These are phyloP conservation scores for Scaptomyza montana DNA, from an alignment of 1,140 invertebrate genomes.

Conservation along the genomic window DNA sequence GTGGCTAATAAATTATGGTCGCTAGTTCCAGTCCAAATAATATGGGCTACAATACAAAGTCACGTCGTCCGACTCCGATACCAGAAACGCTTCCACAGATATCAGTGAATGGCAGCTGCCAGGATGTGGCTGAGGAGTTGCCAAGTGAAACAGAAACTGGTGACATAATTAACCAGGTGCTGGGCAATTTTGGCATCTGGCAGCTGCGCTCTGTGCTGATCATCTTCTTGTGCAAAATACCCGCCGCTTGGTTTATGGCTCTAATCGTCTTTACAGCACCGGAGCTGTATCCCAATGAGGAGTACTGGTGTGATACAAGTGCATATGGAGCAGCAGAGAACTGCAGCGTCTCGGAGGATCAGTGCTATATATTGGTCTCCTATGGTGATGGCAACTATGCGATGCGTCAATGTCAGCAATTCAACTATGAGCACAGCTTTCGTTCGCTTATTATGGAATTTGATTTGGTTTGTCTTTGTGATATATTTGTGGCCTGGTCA, in stretches of 20 bases:
- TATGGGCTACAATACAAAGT: conserved; percentile 17
- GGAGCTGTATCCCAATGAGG: conserved; percentile 66
- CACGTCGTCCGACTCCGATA: conserved; percentile 35
- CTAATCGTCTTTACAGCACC: conserved; percentile 82
- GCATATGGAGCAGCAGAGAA: conserved; percentile 32
- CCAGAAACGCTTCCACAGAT: conserved; percentile 30
- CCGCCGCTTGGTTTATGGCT: conserved; percentile 84
- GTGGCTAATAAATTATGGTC: conserved; percentile 57
- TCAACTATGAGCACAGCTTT: conserved; percentile 61
- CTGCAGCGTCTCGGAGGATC: conserved; percentile 54
- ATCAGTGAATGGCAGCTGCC: conserved; percentile 14
- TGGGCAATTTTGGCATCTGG: conserved; percentile 83
- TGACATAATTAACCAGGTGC: conserved; percentile 69
- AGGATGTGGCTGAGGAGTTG: conserved; percentile 22
- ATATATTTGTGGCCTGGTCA: conserved; percentile 84
- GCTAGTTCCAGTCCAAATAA: conserved; percentile 1
- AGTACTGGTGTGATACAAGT: conserved; percentile 63
- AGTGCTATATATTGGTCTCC: conserved; percentile 68
- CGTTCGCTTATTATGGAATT: conserved; percentile 83
- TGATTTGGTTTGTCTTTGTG: conserved; percentile 81
- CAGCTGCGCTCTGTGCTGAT: conserved; percentile 80
- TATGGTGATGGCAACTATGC: conserved; percentile 55
- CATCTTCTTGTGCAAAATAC: conserved; percentile 83
- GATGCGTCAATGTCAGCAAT: conserved; percentile 60
- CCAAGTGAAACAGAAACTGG: background rate